phyloP scores from a whole-genome alignment of 2,113 vertebrate species.

The Centropus unirufus region DNA sequence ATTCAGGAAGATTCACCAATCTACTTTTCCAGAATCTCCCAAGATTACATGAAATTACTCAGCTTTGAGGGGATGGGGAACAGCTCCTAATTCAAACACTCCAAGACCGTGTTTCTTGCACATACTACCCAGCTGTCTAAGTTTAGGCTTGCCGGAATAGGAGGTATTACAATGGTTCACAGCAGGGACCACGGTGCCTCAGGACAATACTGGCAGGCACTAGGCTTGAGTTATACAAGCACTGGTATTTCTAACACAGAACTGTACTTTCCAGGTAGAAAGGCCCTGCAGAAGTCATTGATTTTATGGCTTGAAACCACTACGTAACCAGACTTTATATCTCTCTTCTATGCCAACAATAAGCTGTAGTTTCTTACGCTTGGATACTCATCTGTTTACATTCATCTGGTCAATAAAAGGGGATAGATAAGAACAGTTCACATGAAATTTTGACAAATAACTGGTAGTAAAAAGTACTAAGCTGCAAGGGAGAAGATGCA shows the following conservation, averaged over 20 bases:
- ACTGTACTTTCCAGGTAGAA: not conserved
- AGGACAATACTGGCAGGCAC: not conserved
- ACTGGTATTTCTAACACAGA: not conserved
- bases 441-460: not conserved
- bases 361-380: not conserved
- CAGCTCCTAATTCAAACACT: not conserved
- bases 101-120: not conserved
- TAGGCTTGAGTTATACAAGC: not conserved
- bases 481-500: not conserved
- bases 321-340: not conserved
- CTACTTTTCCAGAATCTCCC: not conserved
- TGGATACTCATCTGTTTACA: conserved; percentile 38
- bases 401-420: not conserved
- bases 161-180: not conserved
- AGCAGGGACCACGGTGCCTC: not conserved
- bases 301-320: not conserved
- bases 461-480: not conserved
- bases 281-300: not conserved
- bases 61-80: not conserved
- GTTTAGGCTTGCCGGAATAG: not conserved
- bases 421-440: not conserved
- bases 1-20: not conserved
- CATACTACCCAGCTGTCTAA: not conserved
- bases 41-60: not conserved
- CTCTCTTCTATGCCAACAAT: not conserved